Conservation (phyloP, 2,797 vertebrate species). For the Morelia viridis region DNA sequence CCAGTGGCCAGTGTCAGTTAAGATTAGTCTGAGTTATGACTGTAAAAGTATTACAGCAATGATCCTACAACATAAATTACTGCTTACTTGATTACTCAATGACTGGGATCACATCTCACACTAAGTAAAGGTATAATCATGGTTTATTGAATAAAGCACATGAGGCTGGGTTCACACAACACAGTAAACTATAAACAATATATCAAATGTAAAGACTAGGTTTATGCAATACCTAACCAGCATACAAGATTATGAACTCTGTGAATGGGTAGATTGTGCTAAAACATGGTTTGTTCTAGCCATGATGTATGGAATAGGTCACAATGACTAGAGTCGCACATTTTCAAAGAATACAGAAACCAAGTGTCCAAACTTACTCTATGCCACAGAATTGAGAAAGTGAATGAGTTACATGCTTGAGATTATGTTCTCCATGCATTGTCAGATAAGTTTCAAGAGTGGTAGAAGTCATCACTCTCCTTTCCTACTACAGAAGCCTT, state of each 20-base stretch:
- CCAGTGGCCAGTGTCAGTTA: constrained; percentile 61
- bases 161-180: neutral
- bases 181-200: neutral
- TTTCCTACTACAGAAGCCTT: neutral
- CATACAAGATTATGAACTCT: neutral
- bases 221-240: neutral
- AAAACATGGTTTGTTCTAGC: neutral
- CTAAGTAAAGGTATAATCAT: neutral
- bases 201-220: neutral
- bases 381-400: neutral
- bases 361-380: neutral
- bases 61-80: neutral
- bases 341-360: neutral
- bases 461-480: neutral
- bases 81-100: neutral
- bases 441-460: neutral
- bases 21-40: constrained; percentile 37
- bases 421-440: neutral
- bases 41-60: constrained; percentile 33
- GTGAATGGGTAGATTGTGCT: neutral
- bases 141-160: neutral
- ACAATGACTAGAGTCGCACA: neutral
- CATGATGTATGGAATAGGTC: neutral
- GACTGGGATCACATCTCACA: neutral
- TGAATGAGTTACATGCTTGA: neutral